Evolutionary conservation across 2,888 invertebrate species (phyloP).

Genomic region (Lasius platythorax): DNA sequence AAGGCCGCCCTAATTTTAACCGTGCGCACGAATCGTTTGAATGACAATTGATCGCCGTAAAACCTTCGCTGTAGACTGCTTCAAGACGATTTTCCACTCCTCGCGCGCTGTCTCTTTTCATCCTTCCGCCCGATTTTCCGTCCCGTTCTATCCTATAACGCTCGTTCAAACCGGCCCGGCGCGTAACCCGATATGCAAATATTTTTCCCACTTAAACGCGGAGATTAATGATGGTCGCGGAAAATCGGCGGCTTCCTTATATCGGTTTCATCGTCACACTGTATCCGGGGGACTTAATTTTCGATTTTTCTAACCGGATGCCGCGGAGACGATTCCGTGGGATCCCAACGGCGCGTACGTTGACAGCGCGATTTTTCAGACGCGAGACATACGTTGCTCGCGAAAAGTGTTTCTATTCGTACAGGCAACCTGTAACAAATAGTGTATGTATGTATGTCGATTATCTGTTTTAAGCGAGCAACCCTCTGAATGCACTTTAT

Average conservation of each 20-base stretch:
- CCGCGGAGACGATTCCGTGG: conserved; percentile 70
- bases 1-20: conserved; percentile 82
- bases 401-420: not conserved
- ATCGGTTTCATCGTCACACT: conserved; percentile 58
- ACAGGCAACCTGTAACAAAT: not conserved
- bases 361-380: conserved; percentile 22
- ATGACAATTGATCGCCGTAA: conserved; percentile 81
- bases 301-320: conserved; percentile 73
- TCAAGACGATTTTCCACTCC: conserved; percentile 71
- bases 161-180: conserved; percentile 73
- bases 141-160: conserved; percentile 26
- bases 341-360: conserved; percentile 9
- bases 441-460: not conserved
- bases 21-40: conserved; percentile 81
- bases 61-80: conserved; percentile 59
- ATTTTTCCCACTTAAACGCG: conserved; percentile 82
- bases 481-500: not conserved
- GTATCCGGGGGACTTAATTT: conserved; percentile 75
- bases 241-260: conserved; percentile 57
- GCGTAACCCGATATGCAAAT: conserved; percentile 85
- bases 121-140: conserved; percentile 12
- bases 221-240: conserved; percentile 82
- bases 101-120: conserved; percentile 35
- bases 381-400: not conserved
- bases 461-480: not conserved